Conservation (phyloP, 2,113 vertebrate species). For the Leucosticte australis region DNA sequence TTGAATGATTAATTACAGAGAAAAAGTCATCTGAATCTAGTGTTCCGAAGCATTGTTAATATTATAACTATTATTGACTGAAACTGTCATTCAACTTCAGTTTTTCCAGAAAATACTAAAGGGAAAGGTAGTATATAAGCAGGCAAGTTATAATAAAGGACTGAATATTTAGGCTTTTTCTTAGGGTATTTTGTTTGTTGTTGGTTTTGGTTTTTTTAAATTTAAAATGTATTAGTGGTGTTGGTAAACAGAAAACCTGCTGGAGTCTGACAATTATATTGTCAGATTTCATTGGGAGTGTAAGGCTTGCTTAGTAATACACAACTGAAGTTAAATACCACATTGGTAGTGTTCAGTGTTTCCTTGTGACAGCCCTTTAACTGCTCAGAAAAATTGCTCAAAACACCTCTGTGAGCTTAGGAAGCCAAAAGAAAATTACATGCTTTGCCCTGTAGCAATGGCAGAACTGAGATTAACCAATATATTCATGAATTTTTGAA, state of each 20-base stretch:
- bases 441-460: not conserved
- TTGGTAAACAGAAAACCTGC: not conserved
- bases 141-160: not conserved
- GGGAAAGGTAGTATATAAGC: not conserved
- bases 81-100: not conserved
- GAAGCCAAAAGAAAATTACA: not conserved
- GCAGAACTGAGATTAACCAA: not conserved
- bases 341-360: not conserved
- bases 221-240: not conserved
- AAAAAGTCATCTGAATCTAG: not conserved
- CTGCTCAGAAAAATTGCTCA: not conserved
- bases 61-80: not conserved
- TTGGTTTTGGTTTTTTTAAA: not conserved
- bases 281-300: not conserved
- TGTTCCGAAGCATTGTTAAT: not conserved
- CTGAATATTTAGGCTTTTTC: not conserved
- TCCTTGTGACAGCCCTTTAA: not conserved
- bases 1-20: not conserved
- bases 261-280: not conserved
- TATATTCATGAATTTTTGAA: not conserved
- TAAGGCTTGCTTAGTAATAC: not conserved
- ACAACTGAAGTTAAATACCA: not conserved
- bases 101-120: not conserved
- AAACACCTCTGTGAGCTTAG: not conserved
- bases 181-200: not conserved